phyloP scores from a whole-genome alignment of 2,888 invertebrate genomes.

The Nasonia oneida region DNA sequence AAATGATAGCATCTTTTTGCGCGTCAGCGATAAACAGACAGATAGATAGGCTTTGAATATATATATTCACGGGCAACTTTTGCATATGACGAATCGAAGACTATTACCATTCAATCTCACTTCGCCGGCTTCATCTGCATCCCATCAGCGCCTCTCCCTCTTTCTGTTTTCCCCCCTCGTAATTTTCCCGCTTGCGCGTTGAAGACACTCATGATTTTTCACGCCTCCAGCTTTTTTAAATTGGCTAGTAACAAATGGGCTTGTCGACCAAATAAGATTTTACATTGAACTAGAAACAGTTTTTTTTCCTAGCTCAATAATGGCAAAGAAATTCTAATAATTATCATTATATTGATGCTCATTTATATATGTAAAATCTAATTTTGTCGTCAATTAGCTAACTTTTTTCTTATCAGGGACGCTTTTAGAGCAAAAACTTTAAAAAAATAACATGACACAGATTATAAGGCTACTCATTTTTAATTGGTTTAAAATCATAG shows the following conservation, averaged over 20 bases:
- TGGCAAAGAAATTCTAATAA: too few species aligned
- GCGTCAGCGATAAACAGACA: slow-evolving; percentile 66
- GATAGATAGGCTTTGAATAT: background rate
- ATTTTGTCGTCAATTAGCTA: too few species aligned
- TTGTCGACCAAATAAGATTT: background rate
- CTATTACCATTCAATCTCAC: slow-evolving; percentile 78
- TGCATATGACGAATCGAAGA: slow-evolving; percentile 78
- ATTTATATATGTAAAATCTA: too few species aligned
- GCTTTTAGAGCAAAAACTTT: background rate
- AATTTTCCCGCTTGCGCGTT: background rate
- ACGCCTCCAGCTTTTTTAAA: slow-evolving; percentile 51
- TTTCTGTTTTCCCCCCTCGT: background rate
- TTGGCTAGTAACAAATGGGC: slow-evolving; percentile 33
- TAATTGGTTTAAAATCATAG: too few species aligned
- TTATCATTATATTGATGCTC: too few species aligned
- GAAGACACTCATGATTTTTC: slow-evolving; percentile 40
- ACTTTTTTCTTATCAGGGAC: background rate
- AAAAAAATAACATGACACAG: background rate
- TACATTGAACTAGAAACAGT: background rate
- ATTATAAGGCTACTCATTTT: too few species aligned
- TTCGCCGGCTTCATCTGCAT: slow-evolving; percentile 73
- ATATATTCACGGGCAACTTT: slow-evolving; percentile 66
- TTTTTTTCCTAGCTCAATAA: slow-evolving; percentile 3
- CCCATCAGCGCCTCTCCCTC: slow-evolving; percentile 68
- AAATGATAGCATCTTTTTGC: slow-evolving; percentile 74